Base-by-base conservation (phyloP, 2,797 vertebrate genomes). In the Amphiprion clarkii region DNA sequence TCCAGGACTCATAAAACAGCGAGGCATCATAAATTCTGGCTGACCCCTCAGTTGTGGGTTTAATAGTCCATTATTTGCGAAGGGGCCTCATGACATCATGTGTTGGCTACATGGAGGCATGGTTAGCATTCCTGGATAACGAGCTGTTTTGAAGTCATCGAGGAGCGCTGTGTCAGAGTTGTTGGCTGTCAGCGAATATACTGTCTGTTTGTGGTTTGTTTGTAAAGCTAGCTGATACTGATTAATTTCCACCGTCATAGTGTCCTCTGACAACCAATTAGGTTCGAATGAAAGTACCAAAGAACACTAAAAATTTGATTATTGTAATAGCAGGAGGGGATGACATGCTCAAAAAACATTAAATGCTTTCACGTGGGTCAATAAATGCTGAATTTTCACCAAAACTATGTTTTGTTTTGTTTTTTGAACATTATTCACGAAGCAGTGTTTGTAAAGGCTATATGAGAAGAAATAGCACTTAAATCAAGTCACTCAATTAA, bases 51-150 rank as follows among this genome's bases (percentile, higher is more conserved):
- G 55, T 63, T 65, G 67, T 51, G 71, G 74, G 52, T 82, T 81
- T 89, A 79, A 74, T 85, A 70, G 70, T 67, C 59, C 67, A 65
- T 82, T 79, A 80, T 88, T 84, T 83, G 67, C 58, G 29, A 74
- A 81, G 78, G 78, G 80, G 81, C 73, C 80, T 83, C 82, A 71
- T 90, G 86, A 89, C 76, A 83, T 89, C 79, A 91, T 86, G 60
- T 8, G 65, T 39, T 87, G 87, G 80, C 74, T 73, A 6, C 78
- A 66, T 4, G 36, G 21, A 64, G 48, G n/a, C 74, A 74, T 77
- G 76, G 85, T 14, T 42, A 83, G 68, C 75, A 85, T 90, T 92
- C 78, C 82, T 85, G 77, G 49, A 67, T 84, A 88, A 90, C 57
- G 8, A 85, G 84, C 80, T 78, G 79, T 82, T 87, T 79, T 82